Base-by-base conservation (phyloP, 2,113 vertebrate species). In the Apistogramma diplotaenia region DNA sequence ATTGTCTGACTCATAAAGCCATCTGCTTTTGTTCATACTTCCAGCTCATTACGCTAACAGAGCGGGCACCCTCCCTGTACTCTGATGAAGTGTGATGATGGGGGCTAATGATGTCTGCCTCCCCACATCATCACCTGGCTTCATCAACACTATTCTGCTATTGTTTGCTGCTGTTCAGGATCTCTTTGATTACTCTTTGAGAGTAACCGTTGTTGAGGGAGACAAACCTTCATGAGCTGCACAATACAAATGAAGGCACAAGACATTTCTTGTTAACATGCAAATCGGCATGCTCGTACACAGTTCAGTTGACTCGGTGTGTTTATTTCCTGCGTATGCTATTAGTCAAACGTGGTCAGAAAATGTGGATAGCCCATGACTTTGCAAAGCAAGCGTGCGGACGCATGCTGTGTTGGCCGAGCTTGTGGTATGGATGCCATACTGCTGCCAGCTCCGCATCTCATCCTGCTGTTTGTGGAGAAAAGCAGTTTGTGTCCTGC, bases 11-110 rank as follows among this genome's bases (percentile, higher is more conserved):
- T 92, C 88, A 87, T 89, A 73, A 89, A 92, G 90, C 93, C 93
- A 92, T 92, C 92, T 93, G 92, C 89, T 92, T 94, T 92, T 93
- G 91, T 94, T 90, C 89, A 88, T 92, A 82, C 87, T 89, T 92
- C 83, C 91, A 92, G 89, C 89, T 92, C 91, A 91, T 93, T 92
- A 91, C 71, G n/a, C 89, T 75, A 70, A 89, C 86, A 83, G 86
- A 86, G 84, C 78, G 27, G 87, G 56, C 76, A 77, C 88, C 81
- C 89, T 84, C 82, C 82, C 82, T 87, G 82, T 85, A 62, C 82
- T 86, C 76, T 91, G 92, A 93, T 91, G 79, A 93, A 89, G 87
- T 91, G 91, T 91, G 90, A 89, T 90, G 92, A 92, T 88, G 90
- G 86, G 76, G 87, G 91, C 88, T 92, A 91, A 92, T 85, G 87